Base-by-base conservation (phyloP, 2,888 invertebrate genomes). In the Neoaliturus tenellus region DNA sequence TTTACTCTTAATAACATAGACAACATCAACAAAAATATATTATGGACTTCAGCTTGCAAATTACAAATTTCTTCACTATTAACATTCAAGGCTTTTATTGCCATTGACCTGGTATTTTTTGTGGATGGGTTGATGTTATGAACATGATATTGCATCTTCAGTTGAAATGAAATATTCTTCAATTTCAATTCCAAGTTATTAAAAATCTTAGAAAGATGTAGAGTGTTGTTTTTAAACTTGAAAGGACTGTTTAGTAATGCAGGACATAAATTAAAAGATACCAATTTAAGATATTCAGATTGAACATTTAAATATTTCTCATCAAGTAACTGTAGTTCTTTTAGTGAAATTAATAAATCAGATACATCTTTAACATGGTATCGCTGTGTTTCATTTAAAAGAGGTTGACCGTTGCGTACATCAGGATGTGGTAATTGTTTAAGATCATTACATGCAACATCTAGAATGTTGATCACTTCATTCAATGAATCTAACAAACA, bases 271-370 rank as follows among this genome's bases (percentile, higher is more conserved):
- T 35, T n/a, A 10, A 71, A 39, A n/a, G 39, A 35, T 39, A 71
- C 39, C 17, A 71, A 39, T 39, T 71, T 71, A 20, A 78, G 33
- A 23, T 78, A 78, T 33, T 78, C 78, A 55, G 78, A 78, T 28
- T 78, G 78, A 5, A 78, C 12, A 10, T 10, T 33, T 20, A 78
- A 55, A 78, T 78, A 78, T n/a, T 25, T 25, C n/a, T 78, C 55
- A 33, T 41, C 28, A 17, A 75, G 25, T 8, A 0, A 17, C 39
- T 75, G 41, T 28, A 75, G 28, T 23, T 31, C 48, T 75, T 48
- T 48, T 3, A 75, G 14, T 28, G 75, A 28, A 44, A 48, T 75
- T 14, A 35, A 71, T 14, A 4, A 17, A 35, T 20, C 2, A 41
- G 71, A 10, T 39, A 23, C 51, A 51, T 6, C 23, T 23, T 23